A percentile compares a stretch with the other conserved stretches of the same genome.
phyloP scores from a whole-genome alignment of 2,113 vertebrate species.

The Emberiza fucata region DNA sequence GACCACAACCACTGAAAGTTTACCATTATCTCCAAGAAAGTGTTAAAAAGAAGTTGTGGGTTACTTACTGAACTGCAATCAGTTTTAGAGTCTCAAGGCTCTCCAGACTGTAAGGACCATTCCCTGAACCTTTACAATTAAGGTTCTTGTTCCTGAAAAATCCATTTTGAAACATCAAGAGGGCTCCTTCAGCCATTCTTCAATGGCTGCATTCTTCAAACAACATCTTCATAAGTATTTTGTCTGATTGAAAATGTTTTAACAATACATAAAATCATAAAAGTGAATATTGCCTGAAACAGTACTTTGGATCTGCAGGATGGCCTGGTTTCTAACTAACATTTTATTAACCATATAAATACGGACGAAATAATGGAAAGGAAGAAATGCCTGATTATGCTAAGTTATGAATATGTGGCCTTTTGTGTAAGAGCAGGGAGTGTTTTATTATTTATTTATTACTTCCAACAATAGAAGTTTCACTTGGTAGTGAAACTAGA shows the following conservation, averaged over 20 bases:
- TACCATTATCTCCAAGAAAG: not conserved
- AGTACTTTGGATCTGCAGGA: not conserved
- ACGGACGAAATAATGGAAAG: not conserved
- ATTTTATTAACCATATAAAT: not conserved
- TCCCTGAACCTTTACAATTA: not conserved
- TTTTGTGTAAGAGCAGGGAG: not conserved
- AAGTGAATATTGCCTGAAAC: not conserved
- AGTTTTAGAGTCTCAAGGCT: not conserved
- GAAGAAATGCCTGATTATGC: not conserved
- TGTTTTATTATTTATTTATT: not conserved
- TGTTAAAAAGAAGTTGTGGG: not conserved
- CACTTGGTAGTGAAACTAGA: not conserved
- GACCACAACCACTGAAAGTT: not conserved
- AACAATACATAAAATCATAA: not conserved
- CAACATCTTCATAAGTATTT: not conserved
- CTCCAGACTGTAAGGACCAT: not conserved
- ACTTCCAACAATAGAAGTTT: not conserved
- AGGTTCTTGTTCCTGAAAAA: not conserved
- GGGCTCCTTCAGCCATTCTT: not conserved
- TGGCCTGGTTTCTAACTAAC: not conserved
- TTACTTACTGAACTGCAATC: not conserved
- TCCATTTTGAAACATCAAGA: not conserved
- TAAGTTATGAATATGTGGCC: not conserved
- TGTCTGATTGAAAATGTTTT: not conserved
- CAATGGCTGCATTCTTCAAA: not conserved